Percentiles rank a stretch among this genome's conserved stretches.
Conservation (phyloP, 2,113 vertebrate species). For the Otolemur garnettii region DNA sequence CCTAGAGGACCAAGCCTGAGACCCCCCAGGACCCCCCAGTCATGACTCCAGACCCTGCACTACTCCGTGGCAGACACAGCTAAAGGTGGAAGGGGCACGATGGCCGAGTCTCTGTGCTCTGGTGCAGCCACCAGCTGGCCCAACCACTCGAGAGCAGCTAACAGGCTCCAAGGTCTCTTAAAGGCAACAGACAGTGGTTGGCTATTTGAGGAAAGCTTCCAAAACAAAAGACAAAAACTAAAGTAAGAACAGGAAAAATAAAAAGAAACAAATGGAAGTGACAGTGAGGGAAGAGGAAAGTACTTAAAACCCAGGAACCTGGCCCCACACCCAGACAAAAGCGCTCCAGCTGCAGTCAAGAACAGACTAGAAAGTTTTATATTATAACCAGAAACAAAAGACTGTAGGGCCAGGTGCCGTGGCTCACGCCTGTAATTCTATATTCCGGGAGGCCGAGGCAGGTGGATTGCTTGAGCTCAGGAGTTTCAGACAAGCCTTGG, state of each 20-base stretch:
- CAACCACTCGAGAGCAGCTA: not conserved
- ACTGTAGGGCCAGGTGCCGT: not conserved
- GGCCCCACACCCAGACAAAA: not conserved
- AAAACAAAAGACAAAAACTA: accelerated
- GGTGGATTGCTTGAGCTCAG: too few relatives aligned
- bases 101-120: too few relatives aligned
- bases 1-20: not conserved
- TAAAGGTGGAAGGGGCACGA: not conserved
- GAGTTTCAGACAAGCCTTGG: too few relatives aligned
- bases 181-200: accelerated
- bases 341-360: accelerated
- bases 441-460: too few relatives aligned
- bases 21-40: accelerated
- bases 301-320: accelerated
- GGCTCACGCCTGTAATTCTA: too few relatives aligned
- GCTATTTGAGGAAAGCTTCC: not conserved
- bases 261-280: too few relatives aligned
- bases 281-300: not conserved
- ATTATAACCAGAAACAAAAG: not conserved
- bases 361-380: accelerated
- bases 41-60: too few relatives aligned
- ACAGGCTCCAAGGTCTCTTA: not conserved
- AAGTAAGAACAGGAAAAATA: too few relatives aligned
- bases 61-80: too few relatives aligned
- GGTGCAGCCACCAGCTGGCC: too few relatives aligned